Base-by-base conservation (phyloP, 2,888 invertebrate species). In the Aproaerema taeniolella region DNA sequence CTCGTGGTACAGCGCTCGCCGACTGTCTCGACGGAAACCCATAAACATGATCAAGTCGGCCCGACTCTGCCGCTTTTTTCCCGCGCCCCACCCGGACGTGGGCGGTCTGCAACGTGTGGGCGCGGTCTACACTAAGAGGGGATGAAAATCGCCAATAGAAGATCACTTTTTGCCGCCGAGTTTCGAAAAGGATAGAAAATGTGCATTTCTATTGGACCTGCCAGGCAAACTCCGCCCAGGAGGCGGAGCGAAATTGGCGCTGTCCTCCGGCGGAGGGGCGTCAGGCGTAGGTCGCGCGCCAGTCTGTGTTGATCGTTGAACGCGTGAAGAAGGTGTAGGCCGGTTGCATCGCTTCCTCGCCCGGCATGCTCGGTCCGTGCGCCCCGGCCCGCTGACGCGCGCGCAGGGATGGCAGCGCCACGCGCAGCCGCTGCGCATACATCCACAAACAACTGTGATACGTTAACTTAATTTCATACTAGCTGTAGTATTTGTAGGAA, bases 1-100 rank as follows among this genome's bases (percentile, higher is more conserved):
- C 62, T 58, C 70, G 71, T 62, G 67, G 70, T 70, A 74, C 73
- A 68, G 70, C 61, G 73, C 73, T 72, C 69, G 73, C 70, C 70
- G 75, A 75, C 78, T 78, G 81, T 78, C 80, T 81, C 82, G 74
- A 67, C 76, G 76, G 76, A 82, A 81, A 78, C 78, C 80, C 85
- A 86, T 86, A 86, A 87, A 86, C 83, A 82, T 83, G 79, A 76
- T 70, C 80, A 65, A 76, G 75, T 68, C 77, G 61, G 63, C 55
- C 67, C 70, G 71, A 75, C 73, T 80, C 72, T 77, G 72, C 78
- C 81, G 76, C 79, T 83, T 80, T 82, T 79, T 81, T 75, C 25
- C 73, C 62, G 65, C 67, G 67, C 77, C 77, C 75, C 71, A 68
- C 70, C 62, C 61, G 57, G 45, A 47, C 61, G 61, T 59, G 58